phyloP scores from a whole-genome alignment of 1,140 invertebrate species.

The Pseudomyrmex concolor region DNA sequence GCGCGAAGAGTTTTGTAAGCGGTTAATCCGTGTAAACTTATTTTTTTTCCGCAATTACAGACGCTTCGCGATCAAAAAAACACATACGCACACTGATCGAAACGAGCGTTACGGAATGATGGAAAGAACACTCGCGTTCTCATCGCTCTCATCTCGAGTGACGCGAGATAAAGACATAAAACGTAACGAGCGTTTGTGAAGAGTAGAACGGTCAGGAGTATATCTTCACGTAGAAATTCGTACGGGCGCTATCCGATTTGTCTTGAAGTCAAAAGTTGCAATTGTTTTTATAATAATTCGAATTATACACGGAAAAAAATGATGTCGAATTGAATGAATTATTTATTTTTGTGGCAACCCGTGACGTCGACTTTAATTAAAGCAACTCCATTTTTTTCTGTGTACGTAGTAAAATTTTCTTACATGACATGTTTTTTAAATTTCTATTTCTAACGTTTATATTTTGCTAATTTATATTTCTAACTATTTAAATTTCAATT shows the following conservation, averaged over 20 bases:
- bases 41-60: constrained; percentile 58
- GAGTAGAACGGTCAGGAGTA: constrained; percentile 64
- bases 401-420: too few species aligned
- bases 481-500: too few species aligned
- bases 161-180: constrained; percentile 82
- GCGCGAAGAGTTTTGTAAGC: constrained; percentile 2
- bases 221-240: constrained; percentile 27
- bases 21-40: constrained; percentile 25
- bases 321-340: too few species aligned
- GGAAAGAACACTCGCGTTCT: constrained; percentile 51
- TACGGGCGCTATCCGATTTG: neutral
- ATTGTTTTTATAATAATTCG: too few species aligned
- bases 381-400: too few species aligned
- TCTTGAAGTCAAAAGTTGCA: too few species aligned
- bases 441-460: too few species aligned
- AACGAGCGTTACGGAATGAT: constrained; percentile 29
- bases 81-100: constrained; percentile 1
- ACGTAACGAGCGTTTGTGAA: constrained; percentile 78
- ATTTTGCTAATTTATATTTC: too few species aligned
- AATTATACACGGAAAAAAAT: too few species aligned
- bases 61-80: constrained; percentile 21
- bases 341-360: too few species aligned
- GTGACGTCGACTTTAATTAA: too few species aligned
- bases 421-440: too few species aligned
- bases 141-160: constrained; percentile 72